A percentile compares a stretch with the other conserved stretches of the same genome.
phyloP scores from a whole-genome alignment of 2,797 vertebrate species.

The Enoplosus armatus region DNA sequence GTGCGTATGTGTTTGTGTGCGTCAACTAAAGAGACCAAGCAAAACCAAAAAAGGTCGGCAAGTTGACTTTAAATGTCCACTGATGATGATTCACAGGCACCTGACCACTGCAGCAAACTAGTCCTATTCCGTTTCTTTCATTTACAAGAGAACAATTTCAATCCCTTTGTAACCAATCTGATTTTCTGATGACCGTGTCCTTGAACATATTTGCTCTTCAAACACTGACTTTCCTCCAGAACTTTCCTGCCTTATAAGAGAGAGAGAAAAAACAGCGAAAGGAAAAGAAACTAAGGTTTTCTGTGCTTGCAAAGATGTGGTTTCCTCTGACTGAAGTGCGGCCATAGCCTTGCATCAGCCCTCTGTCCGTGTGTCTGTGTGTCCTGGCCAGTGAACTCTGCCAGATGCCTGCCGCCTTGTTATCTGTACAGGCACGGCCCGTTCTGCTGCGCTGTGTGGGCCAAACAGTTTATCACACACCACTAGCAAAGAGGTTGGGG shows the following conservation, averaged over 20 bases:
- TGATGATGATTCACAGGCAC: slow-evolving; percentile 32
- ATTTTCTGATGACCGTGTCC: slow-evolving; percentile 29
- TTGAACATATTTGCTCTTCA: slow-evolving; percentile 49
- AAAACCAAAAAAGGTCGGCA: slow-evolving; percentile 53
- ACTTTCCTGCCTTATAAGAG: slow-evolving; percentile 17
- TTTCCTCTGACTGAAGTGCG: slow-evolving; percentile 59
- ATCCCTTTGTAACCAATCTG: slow-evolving; percentile 11
- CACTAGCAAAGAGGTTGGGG: slow-evolving; percentile 29
- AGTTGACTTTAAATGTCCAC: slow-evolving; percentile 15
- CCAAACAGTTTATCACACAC: slow-evolving; percentile 64
- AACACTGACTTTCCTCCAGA: slow-evolving; percentile 46
- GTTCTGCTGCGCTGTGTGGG: slow-evolving; percentile 41
- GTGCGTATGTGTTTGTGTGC: slow-evolving; percentile 40
- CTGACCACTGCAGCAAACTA: slow-evolving; percentile 40
- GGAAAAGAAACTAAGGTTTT: slow-evolving; percentile 51
- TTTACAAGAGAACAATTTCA: slow-evolving; percentile 31
- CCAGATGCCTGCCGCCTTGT: slow-evolving; percentile 67
- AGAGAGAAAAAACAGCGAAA: slow-evolving; percentile 15
- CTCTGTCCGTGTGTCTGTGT: slow-evolving; percentile 46
- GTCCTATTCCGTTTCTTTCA: not conserved
- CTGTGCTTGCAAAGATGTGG: slow-evolving; percentile 60
- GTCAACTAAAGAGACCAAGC: slow-evolving; percentile 27
- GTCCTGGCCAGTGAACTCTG: slow-evolving; percentile 53
- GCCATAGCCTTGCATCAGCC: slow-evolving; percentile 56
- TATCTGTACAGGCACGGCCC: slow-evolving; percentile 57